These are phyloP conservation scores for Oikopleura dioica DNA, from an alignment of 23 tunicate genomes.

Conservation along the genomic window DNA sequence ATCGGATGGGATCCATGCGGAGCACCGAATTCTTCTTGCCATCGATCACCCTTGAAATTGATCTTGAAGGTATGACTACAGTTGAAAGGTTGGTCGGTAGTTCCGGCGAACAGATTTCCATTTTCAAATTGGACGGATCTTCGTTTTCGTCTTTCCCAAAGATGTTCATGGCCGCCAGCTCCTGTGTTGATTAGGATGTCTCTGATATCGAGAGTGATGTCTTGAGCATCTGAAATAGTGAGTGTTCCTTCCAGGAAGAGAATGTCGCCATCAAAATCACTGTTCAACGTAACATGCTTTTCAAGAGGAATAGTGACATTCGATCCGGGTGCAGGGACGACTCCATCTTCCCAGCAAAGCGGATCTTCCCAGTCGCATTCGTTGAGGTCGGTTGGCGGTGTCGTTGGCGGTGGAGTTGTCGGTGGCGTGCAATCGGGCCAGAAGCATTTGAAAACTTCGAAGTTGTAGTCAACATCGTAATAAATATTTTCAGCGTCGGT, in stretches of 20 bases:
- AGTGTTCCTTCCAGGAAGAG: no score
- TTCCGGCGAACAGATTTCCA: neutral
- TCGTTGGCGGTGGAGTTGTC: neutral
- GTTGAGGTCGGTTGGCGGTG: neutral
- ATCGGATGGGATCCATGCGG: conserved; percentile 23
- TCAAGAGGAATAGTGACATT: no score
- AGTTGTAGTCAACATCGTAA: neutral
- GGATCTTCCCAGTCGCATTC: neutral
- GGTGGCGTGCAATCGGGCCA: neutral
- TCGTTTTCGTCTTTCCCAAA: neutral
- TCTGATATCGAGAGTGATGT: neutral
- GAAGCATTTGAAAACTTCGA: neutral
- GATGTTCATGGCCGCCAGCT: neutral
- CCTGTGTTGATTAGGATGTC: neutral
- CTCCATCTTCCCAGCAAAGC: neutral
- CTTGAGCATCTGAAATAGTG: neutral
- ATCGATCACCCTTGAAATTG: neutral
- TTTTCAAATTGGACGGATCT: neutral
- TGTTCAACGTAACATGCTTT: no score
- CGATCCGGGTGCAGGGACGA: no score
- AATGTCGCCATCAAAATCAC: no score
- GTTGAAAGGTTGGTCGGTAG: neutral
- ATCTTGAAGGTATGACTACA: neutral
- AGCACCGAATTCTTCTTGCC: conserved; percentile 19
- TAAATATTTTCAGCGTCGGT: neutral